Evolutionary conservation across 2,888 invertebrate genomes (phyloP), one percentile per base, ranked within the genome.

Genomic region (Nomada fucata): DNA sequence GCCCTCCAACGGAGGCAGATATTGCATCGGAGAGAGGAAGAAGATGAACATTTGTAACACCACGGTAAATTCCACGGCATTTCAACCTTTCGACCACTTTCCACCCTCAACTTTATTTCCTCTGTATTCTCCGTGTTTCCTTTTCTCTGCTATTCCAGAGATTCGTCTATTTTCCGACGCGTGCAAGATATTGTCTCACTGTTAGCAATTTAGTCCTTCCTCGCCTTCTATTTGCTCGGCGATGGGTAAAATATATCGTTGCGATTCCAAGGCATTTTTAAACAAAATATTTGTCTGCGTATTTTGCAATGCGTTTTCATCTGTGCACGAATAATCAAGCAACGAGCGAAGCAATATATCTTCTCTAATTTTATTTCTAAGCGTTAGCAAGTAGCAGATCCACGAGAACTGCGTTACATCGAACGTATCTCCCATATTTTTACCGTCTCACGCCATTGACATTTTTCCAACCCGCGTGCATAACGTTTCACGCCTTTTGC

Each of bases 1-100:
- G 90, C 98, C 98, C 0, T 95, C 96, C 76, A 96, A 97, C 92
- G 97, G 97, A 29, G 98, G 98, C 5, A 96, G 96, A 87, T 98
- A 97, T 94, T 98, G 98, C 94, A 96, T 97, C 61, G 98, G 98
- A 0, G 97, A 97, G 90, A 95, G 98, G 86, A 97, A 96, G 90
- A 95, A 96, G 93, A 96, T 94, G 82, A 87, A 92, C 68, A 93
- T 94, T 60, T 95, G 95, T 90, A 95, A 95, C 83, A 94, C 93
- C 7, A 91, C 94, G 88, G 94, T 94, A 88, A 89, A 84, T 75
- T 59, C 29, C 60, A 50, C 20, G 20, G 18, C n/a, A 23, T 36
- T 70, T 26, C 44, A n/a, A 23, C n/a, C 36, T 36, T 70, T 26
- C 44, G 47, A n/a, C 42, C 10, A 11, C n/a, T 47, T 13, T 11